Conservation (phyloP, 2,888 invertebrate species). For the Steinernema carpocapsae region DNA sequence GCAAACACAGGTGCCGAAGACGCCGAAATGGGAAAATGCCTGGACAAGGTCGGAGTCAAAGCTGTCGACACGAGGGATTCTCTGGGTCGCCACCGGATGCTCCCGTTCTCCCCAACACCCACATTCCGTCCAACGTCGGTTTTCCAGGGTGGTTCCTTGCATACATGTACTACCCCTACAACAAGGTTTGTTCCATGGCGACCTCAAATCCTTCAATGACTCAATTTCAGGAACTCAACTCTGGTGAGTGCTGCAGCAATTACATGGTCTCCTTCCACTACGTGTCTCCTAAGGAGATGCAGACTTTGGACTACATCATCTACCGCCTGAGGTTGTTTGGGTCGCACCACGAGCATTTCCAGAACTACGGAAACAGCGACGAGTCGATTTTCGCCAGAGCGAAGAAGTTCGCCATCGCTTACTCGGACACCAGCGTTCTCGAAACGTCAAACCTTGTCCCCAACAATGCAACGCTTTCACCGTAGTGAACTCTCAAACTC, state of each 20-base stretch:
- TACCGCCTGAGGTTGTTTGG: not conserved
- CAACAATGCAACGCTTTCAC: too few species aligned
- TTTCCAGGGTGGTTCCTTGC: conserved; percentile 82
- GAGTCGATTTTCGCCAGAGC: not conserved
- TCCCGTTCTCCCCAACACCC: conserved; percentile 35
- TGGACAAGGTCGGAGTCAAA: conserved; percentile 81
- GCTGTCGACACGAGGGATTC: conserved; percentile 87
- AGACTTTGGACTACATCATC: not conserved
- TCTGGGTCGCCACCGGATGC: conserved; percentile 61
- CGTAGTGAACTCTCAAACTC: too few species aligned
- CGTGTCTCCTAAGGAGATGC: not conserved
- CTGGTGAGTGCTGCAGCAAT: not conserved
- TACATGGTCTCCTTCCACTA: conserved; percentile 13
- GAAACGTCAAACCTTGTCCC: too few species aligned
- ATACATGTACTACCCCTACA: conserved; percentile 86
- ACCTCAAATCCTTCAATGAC: too few species aligned
- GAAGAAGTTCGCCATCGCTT: not conserved
- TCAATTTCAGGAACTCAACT: not conserved
- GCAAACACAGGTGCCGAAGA: conserved; percentile 79
- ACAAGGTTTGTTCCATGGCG: conserved; percentile 80
- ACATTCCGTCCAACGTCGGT: not conserved
- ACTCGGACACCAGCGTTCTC: too few species aligned
- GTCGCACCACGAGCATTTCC: not conserved
- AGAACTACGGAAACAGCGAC: not conserved
- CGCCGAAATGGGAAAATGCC: conserved; percentile 86